Evolutionary conservation across 2,113 vertebrate genomes (phyloP), one percentile per base, ranked within the genome.

Genomic region (Grallaria varia): DNA sequence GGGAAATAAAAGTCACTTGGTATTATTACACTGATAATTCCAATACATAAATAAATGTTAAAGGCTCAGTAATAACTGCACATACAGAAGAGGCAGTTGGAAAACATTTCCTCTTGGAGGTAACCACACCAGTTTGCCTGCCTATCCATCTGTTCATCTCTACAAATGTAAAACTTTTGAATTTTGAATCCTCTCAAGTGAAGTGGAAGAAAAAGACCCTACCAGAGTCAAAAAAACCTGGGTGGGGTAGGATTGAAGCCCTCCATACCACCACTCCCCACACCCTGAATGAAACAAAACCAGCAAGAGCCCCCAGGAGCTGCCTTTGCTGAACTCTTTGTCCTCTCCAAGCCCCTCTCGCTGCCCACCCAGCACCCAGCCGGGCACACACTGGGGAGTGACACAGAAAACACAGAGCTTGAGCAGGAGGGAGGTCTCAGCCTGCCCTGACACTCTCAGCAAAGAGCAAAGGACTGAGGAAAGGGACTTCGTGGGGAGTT

Each of bases 11-110:
- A 85, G 56, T 85, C 39, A 94, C 88, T 94, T 95, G 88, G 77
- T 91, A 69, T 81, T 62, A 68, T 60, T 90, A 69, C 59, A 56
- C 58, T 91, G 95, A 84, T 92, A 92, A 97, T 90, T 96, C 69
- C 81, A 97, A 84, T 47, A 94, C 75, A 95, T 62, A 88, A 90
- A 93, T 75, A 97, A 78, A 90, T 89, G 87, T 69, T 85, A 95
- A 96, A 55, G 81, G 42, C 68, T 96, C 80, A 82, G 59, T 80
- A 92, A 93, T 23, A 94, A 92, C 45, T 87, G 78, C 52, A 62
- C 39, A 21, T n/a, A 82, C 40, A 95, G 94, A 92, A 88, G 25
- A 84, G 28, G 49, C 17, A 77, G 67, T 4, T 47, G 58, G 45
- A 87, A 91, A 72, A 47, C 33, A 73, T 68, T 94, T 37, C 40